Conservation (phyloP, 2,888 invertebrate genomes). For the Orchesella flavescens region DNA sequence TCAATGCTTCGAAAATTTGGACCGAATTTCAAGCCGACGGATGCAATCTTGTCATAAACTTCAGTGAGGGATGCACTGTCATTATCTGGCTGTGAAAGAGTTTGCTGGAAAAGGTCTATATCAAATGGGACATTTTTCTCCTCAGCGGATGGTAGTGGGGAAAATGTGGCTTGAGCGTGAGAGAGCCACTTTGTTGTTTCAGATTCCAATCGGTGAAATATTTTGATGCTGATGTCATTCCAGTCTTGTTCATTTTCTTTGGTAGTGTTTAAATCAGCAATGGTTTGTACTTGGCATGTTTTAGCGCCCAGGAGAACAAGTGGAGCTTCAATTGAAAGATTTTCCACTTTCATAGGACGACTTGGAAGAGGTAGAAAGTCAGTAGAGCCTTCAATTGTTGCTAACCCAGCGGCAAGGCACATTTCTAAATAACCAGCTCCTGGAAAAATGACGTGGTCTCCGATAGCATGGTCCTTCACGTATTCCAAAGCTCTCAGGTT, state of each 20-base stretch:
- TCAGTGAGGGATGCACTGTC: neutral
- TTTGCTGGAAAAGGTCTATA: neutral
- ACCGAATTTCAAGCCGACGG: constrained; percentile 52
- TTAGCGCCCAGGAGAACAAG: constrained; percentile 35
- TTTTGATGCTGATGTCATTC: neutral
- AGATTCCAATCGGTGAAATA: neutral
- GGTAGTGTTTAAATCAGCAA: neutral
- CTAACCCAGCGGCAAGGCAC: constrained; percentile 47
- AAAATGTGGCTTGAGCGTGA: constrained; percentile 14
- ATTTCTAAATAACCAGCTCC: constrained; percentile 41
- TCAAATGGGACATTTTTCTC: constrained; percentile 10
- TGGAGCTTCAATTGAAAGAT: constrained; percentile 55
- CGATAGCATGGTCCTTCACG: constrained; percentile 59
- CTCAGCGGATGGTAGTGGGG: neutral
- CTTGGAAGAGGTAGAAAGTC: constrained; percentile 24
- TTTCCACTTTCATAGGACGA: constrained; percentile 60
- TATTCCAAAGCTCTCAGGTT: constrained; percentile 25
- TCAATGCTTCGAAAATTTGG: constrained; percentile 40
- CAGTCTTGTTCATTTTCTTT: constrained; percentile 14
- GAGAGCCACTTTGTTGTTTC: neutral
- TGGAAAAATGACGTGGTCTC: constrained; percentile 58
- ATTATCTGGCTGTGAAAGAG: neutral
- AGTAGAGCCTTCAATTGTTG: constrained; percentile 30
- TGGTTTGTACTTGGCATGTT: constrained; percentile 30
- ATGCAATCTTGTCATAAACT: constrained; percentile 41